Evolutionary conservation across 2,888 invertebrate genomes (phyloP), one percentile per base, ranked within the genome.

Genomic region (Agrenia bidenticulata): DNA sequence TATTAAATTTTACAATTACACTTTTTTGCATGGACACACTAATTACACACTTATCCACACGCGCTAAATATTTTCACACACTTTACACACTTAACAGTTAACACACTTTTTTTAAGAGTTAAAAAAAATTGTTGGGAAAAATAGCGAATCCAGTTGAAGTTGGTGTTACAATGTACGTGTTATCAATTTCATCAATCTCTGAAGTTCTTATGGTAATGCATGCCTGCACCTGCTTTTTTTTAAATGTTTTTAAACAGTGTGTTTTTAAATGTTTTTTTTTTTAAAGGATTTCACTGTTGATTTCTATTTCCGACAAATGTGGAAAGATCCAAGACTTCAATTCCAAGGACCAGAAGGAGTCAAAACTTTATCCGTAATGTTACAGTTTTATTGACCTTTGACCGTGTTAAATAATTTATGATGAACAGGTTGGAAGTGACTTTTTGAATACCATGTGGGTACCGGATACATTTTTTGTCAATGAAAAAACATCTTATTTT

Each of bases 401-500:
- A 32, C 32, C 32, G 11, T 32, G 32, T 11, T 32, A 7, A 32
- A 32, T 32, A 11, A 32, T 11, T 11, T 32, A 32, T 32, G n/a
- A 32, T 32, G 4, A 45, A 45, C 5, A 45, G 45, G 94, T 73
- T 26, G 60, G 68, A 21, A 68, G 66, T 1, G 70, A 73, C 45
- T 73, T 73, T 59, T 63, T 72, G 26, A 60, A 67, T 32, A 57
- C 66, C 17, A 96, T 99, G 81, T 99, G 99, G 99, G 97, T 98
- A 78, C 98, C 98, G 77, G 98, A 99, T 83, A 99, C 98, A 75
- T 99, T 99, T 85, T 98, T 99, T 84, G 98, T 98, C 13, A 99
- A 99, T 83, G 99, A 99, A 85, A 99, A 99, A 84, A 95, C 96
- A 84, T 95, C 98, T 77, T 98, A 97, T 85, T 96, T 99, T 83